These are phyloP conservation scores for Eupristina koningsbergeri DNA, from an alignment of 1,140 invertebrate genomes.

Conservation along the genomic window DNA sequence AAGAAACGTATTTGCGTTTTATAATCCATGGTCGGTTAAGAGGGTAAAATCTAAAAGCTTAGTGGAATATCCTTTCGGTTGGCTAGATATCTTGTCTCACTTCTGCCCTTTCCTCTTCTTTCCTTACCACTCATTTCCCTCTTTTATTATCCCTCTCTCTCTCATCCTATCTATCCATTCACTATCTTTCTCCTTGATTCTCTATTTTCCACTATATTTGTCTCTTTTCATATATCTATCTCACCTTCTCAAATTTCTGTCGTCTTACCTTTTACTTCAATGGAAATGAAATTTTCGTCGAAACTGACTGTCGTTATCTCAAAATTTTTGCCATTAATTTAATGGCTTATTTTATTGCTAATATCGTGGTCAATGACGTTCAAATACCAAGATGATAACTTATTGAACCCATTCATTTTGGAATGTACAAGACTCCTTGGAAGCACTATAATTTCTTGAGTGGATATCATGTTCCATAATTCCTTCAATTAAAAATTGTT, in stretches of 20 bases:
- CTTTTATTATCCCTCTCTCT: background rate
- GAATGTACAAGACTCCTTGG: background rate
- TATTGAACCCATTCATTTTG: constrained; percentile 31
- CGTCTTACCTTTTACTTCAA: background rate
- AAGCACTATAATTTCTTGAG: no score
- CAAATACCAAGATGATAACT: constrained; percentile 50
- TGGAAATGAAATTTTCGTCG: constrained; percentile 57
- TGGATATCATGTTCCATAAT: no score
- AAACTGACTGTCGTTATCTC: constrained; percentile 50
- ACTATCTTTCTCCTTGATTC: background rate
- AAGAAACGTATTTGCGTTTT: constrained; percentile 73
- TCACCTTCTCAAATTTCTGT: background rate
- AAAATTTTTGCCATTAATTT: constrained; percentile 62
- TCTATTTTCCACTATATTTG: background rate
- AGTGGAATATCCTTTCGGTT: constrained; percentile 71
- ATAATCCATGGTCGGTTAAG: constrained; percentile 70
- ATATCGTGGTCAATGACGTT: constrained; percentile 62
- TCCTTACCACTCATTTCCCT: constrained; percentile 46
- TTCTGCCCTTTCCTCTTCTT: constrained; percentile 51
- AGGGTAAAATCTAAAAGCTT: constrained; percentile 73
- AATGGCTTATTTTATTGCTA: constrained; percentile 71
- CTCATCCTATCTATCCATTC: background rate
- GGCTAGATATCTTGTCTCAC: constrained; percentile 65
- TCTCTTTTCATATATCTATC: background rate
- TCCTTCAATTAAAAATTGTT: no score